These are phyloP conservation scores for Schizopygopsis pylzovi DNA, from an alignment of 2,797 vertebrate genomes.

Conservation along the genomic window DNA sequence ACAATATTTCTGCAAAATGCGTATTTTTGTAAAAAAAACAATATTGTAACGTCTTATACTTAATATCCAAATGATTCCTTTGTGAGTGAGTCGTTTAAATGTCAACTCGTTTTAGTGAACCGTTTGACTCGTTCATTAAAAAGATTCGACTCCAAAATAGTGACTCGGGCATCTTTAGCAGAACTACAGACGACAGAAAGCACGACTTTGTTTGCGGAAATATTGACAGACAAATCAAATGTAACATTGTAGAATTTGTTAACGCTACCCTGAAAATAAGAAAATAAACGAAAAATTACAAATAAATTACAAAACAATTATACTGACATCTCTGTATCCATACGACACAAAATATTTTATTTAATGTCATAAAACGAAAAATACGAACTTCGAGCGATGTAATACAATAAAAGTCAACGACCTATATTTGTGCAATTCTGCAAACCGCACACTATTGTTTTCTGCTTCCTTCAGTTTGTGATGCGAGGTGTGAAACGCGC, in stretches of 20 bases:
- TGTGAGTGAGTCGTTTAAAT: neutral
- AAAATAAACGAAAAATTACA: neutral
- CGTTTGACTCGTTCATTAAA: neutral
- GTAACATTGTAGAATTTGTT: too few species aligned
- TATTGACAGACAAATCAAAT: too few species aligned
- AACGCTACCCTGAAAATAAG: too few species aligned
- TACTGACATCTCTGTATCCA: neutral
- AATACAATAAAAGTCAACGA: neutral
- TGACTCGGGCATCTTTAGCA: neutral
- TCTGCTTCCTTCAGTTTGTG: conserved; percentile 32
- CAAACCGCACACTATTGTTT: conserved; percentile 24
- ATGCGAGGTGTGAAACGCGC: conserved; percentile 26
- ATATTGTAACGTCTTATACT: neutral
- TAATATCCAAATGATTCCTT: neutral
- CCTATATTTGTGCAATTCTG: conserved; percentile 6
- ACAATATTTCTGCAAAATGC: neutral
- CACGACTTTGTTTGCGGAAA: neutral
- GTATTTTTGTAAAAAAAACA: too few species aligned
- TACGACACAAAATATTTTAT: neutral
- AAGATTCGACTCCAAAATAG: neutral
- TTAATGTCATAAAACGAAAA: neutral
- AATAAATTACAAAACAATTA: neutral
- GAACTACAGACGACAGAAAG: neutral
- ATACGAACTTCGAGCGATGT: too few species aligned
- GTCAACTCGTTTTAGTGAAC: neutral